A percentile compares a stretch with the other conserved stretches of the same genome.
phyloP scores from a whole-genome alignment of 35 echinoderm and acorn worm species.

The Ophioderma brevispina region DNA sequence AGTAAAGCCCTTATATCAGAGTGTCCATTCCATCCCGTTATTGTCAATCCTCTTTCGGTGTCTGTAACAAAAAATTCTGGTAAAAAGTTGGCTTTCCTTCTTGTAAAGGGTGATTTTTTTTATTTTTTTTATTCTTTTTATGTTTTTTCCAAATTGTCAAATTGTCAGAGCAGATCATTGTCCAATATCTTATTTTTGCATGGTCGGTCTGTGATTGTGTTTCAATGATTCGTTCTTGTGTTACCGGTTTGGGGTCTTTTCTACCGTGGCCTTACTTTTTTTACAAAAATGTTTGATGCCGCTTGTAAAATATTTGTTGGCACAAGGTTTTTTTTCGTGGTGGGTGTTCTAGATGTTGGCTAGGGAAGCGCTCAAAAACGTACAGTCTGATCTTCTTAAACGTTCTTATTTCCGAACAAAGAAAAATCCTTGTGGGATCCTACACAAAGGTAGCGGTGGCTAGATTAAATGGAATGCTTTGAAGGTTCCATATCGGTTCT shows the following conservation, averaged over 20 bases:
- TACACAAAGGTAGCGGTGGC: not conserved
- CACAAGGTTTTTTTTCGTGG: not conserved
- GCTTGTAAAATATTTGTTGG: not conserved
- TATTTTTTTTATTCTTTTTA: not conserved
- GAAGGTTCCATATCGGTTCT: not conserved
- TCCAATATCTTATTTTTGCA: not conserved
- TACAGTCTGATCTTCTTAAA: not conserved
- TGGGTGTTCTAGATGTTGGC: not conserved
- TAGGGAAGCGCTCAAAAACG: not conserved
- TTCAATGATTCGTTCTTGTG: not conserved
- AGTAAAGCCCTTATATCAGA: not conserved
- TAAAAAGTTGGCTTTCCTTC: not conserved
- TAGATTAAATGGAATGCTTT: not conserved
- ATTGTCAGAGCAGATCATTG: not conserved
- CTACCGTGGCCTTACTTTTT: conserved; percentile 2
- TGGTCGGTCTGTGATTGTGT: not conserved
- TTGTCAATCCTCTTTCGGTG: not conserved
- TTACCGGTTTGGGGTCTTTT: not conserved
- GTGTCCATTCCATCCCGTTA: not conserved
- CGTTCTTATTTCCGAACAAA: not conserved
- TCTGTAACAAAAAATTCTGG: conserved; percentile 5
- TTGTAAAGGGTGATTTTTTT: not conserved
- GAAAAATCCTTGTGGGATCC: not conserved
- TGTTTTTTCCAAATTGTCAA: conserved; percentile 7
- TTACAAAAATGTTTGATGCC: not conserved